phyloP scores from a whole-genome alignment of 2,888 invertebrate genomes.

The Idaea aversata region DNA sequence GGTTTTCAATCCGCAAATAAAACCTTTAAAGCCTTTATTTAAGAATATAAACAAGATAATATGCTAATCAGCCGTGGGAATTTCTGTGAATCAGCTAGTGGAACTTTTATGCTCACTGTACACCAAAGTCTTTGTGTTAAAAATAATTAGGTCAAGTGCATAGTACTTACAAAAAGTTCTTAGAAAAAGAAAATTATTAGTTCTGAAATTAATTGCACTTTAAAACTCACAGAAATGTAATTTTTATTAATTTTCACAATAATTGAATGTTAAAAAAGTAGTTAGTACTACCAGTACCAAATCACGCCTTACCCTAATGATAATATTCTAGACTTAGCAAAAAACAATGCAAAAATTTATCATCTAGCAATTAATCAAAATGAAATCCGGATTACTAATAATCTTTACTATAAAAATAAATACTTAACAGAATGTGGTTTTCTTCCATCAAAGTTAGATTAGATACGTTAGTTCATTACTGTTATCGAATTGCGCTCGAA shows the following conservation, averaged over 20 bases:
- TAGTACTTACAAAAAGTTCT: not conserved
- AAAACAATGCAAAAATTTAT: not conserved
- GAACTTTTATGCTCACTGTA: not conserved
- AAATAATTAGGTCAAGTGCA: not conserved
- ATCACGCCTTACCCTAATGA: not conserved
- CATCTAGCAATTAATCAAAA: not conserved
- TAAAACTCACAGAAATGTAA: not conserved
- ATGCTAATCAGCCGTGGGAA: not conserved
- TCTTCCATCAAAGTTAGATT: not conserved
- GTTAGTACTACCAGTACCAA: not conserved
- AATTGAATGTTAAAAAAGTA: no score
- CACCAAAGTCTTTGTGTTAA: not conserved
- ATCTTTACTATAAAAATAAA: not conserved
- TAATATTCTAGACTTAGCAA: not conserved
- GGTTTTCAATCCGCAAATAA: not conserved
- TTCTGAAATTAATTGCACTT: not conserved
- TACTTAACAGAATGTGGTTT: not conserved
- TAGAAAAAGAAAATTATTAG: no score
- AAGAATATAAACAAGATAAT: not conserved
- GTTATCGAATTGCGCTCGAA: not conserved
- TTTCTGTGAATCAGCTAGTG: not conserved
- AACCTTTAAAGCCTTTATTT: not conserved
- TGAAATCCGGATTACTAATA: not conserved
- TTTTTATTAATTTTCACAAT: no score
- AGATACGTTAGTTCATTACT: not conserved